phyloP scores from a whole-genome alignment of 2,888 invertebrate species.

The Brenthis daphne region DNA sequence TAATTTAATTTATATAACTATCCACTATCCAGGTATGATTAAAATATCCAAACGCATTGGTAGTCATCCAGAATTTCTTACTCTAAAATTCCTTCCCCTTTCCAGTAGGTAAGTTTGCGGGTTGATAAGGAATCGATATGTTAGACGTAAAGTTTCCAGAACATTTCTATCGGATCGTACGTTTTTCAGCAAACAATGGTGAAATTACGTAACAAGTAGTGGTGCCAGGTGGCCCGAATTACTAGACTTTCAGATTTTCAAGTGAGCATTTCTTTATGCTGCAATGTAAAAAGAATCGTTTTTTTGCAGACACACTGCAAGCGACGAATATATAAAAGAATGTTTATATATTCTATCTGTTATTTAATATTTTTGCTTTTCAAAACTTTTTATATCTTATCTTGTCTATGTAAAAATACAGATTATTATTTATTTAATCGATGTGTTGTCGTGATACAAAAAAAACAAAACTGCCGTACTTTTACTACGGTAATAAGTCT shows the following conservation, averaged over 20 bases:
- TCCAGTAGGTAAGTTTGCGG: slow-evolving; percentile 16
- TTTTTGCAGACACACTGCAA: not conserved
- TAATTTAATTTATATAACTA: no score
- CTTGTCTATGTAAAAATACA: no score
- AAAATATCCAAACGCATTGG: not conserved
- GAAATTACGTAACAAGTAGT: slow-evolving; percentile 21
- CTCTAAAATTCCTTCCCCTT: slow-evolving; percentile 22
- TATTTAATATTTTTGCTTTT: no score
- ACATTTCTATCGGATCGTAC: slow-evolving; percentile 28
- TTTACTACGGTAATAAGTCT: no score
- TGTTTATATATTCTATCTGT: no score
- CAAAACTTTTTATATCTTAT: no score
- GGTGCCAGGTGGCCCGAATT: slow-evolving; percentile 22
- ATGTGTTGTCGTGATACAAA: no score
- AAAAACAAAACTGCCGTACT: no score
- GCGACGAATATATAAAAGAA: no score
- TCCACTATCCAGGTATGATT: no score
- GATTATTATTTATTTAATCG: no score
- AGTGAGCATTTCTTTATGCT: slow-evolving; percentile 3
- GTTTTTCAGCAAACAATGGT: slow-evolving; percentile 25
- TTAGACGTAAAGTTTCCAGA: slow-evolving; percentile 24
- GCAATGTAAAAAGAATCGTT: slow-evolving; percentile 1
- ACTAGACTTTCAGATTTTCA: slow-evolving; percentile 6
- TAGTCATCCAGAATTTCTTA: slow-evolving; percentile 9
- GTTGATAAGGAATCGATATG: slow-evolving; percentile 30